A percentile compares a stretch with the other conserved stretches of the same genome.
These are phyloP conservation scores for Corythornis cristatus DNA, from an alignment of 2,113 vertebrate species.

Conservation along the genomic window DNA sequence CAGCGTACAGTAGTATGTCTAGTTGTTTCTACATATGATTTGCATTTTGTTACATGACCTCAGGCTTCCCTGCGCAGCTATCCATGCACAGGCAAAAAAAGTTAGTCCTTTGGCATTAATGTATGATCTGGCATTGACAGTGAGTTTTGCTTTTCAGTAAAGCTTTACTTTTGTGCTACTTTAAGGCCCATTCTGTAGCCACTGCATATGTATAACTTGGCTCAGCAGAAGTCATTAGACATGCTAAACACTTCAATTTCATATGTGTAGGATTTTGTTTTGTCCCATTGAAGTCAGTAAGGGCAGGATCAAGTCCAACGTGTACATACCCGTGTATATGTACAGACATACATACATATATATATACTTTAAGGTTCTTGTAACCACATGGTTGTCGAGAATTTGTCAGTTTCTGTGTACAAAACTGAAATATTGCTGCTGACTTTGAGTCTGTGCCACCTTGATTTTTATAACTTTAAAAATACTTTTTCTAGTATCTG, in stretches of 20 bases:
- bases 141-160: rapidly evolving
- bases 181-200: neutral
- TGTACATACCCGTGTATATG: neutral
- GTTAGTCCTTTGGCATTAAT: neutral
- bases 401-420: neutral
- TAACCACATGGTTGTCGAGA: neutral
- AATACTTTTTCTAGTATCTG: neutral
- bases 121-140: neutral
- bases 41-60: neutral
- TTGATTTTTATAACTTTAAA: neutral
- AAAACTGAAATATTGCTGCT: too few relatives aligned
- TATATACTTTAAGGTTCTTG: neutral
- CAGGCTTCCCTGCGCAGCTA: neutral
- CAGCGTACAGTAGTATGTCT: neutral
- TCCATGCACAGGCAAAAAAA: neutral
- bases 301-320: neutral
- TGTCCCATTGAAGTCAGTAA: neutral
- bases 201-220: neutral
- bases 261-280: neutral
- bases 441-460: neutral
- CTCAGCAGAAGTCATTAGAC: neutral
- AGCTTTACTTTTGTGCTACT: neutral
- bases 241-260: neutral
- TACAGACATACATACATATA: neutral
- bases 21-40: neutral